phyloP scores from a whole-genome alignment of 2,113 vertebrate species.

The Galbula dea region DNA sequence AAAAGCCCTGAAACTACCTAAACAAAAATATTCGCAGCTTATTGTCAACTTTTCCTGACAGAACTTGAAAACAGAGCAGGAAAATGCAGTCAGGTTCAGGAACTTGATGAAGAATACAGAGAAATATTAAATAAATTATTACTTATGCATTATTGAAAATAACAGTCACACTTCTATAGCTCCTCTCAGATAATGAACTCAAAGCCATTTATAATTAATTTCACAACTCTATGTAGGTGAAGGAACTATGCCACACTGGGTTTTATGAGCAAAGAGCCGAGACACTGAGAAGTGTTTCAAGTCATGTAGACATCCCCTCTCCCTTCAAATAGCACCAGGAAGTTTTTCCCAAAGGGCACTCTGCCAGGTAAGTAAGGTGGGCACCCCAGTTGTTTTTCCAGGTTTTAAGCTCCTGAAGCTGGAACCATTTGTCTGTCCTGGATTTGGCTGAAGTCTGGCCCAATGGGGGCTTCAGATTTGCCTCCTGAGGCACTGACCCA shows the following conservation, averaged over 20 bases:
- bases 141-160: conserved; percentile 59
- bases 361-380: background rate
- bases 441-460: background rate
- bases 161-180: conserved; percentile 35
- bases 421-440: background rate
- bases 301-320: background rate
- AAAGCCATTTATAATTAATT: conserved; percentile 51
- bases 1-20: background rate
- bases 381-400: background rate
- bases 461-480: background rate
- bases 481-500: background rate
- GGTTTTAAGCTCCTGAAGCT: background rate
- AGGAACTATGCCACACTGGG: background rate
- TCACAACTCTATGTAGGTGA: background rate
- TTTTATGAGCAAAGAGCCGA: background rate
- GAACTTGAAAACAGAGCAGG: background rate
- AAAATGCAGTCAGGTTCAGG: background rate
- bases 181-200: conserved; percentile 34
- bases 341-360: background rate
- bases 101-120: conserved; percentile 13
- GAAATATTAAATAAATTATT: conserved; percentile 60
- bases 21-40: background rate
- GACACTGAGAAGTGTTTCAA: background rate
- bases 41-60: background rate
- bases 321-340: background rate